Evolutionary conservation across 2,113 vertebrate genomes (phyloP).

Genomic region (Gallinago undulata): DNA sequence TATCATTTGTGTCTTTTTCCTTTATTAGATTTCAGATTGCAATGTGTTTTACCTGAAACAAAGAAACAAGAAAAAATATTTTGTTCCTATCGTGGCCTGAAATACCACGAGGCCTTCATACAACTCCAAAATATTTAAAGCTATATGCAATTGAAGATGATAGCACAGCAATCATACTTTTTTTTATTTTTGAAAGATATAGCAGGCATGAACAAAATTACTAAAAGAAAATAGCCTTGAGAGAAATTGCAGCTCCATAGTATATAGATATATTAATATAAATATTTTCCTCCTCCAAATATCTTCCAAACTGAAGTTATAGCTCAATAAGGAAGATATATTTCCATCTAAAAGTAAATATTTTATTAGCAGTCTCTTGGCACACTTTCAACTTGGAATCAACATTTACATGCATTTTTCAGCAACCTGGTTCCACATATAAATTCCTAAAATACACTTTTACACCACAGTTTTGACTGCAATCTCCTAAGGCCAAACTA

Average conservation of each 20-base stretch:
- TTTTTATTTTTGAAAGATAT: not conserved
- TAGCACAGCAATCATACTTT: not conserved
- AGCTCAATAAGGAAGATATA: constrained; percentile 60
- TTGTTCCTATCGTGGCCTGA: not conserved
- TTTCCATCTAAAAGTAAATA: constrained; percentile 67
- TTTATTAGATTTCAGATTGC: not conserved
- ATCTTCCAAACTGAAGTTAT: constrained; percentile 42
- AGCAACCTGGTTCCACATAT: not conserved
- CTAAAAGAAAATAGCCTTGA: not conserved
- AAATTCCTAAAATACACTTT: constrained; percentile 19
- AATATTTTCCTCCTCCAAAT: constrained; percentile 13
- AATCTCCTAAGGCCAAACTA: not conserved
- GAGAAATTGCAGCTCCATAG: not conserved
- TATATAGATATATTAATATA: constrained; percentile 12
- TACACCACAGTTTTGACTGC: not conserved
- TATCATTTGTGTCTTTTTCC: not conserved
- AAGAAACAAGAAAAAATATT: not conserved
- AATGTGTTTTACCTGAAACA: not conserved
- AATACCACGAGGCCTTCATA: not conserved
- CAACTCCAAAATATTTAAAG: constrained; percentile 7
- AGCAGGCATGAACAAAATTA: not conserved
- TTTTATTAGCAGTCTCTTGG: constrained; percentile 58
- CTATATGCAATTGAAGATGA: not conserved
- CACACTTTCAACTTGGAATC: constrained; percentile 33
- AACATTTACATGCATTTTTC: constrained; percentile 43